Evolutionary conservation across 2,888 invertebrate species (phyloP).

Genomic region (Dasysyrphus tricinctus): DNA sequence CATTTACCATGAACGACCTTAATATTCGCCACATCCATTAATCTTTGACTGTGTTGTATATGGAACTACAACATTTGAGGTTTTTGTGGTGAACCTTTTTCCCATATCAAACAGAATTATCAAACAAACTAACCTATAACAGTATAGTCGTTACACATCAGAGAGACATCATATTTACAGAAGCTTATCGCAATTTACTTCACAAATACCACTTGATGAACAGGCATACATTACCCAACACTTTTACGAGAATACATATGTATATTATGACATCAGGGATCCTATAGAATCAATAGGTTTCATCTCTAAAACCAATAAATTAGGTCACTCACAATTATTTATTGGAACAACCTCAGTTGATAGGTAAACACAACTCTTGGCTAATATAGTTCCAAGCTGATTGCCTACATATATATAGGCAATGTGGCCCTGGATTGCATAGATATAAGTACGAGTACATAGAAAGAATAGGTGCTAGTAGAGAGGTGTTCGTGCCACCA

Average conservation of each 20-base stretch:
- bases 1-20: constrained; percentile 38
- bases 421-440: neutral
- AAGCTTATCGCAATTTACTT: constrained; percentile 55
- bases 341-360: constrained; percentile 47
- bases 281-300: constrained; percentile 49
- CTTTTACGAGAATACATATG: neutral
- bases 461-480: neutral
- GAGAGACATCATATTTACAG: constrained; percentile 34
- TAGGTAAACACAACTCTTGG: constrained; percentile 34
- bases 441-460: too few relatives aligned
- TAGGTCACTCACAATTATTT: constrained; percentile 50
- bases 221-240: constrained; percentile 28
- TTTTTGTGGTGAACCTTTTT: constrained; percentile 41
- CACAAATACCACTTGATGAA: constrained; percentile 53
- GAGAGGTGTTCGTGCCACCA: constrained; percentile 30
- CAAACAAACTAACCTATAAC: constrained; percentile 20
- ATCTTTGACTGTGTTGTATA: constrained; percentile 7
- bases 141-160: constrained; percentile 38
- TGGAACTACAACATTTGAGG: constrained; percentile 36
- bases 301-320: constrained; percentile 66
- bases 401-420: constrained; percentile 4
- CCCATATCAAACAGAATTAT: constrained; percentile 53
- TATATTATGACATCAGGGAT: constrained; percentile 31
- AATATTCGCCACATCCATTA: constrained; percentile 41
- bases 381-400: constrained; percentile 30